Evolutionary conservation across 2,113 vertebrate genomes (phyloP).

Genomic region (Mixornis gularis): DNA sequence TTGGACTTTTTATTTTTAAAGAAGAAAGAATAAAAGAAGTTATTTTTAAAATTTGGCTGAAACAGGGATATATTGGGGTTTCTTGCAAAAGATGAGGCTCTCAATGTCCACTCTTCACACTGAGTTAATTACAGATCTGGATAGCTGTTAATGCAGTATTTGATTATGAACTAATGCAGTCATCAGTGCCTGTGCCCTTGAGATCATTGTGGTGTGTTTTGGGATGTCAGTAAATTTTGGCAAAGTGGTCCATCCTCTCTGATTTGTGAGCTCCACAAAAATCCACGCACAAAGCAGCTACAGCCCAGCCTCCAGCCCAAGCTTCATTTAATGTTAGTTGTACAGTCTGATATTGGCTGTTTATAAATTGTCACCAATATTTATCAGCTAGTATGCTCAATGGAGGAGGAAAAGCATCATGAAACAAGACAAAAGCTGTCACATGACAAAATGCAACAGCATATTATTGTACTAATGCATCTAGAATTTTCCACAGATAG

Average conservation of each 20-base stretch:
- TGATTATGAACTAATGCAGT: neutral
- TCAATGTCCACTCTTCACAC: neutral
- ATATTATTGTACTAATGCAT: neutral
- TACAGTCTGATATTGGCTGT: neutral
- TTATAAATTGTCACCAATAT: neutral
- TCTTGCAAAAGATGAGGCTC: neutral
- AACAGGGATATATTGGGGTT: neutral
- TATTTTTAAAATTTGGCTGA: neutral
- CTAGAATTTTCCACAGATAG: neutral
- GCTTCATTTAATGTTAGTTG: neutral
- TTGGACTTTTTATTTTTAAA: neutral
- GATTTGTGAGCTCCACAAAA: neutral
- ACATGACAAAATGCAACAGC: neutral
- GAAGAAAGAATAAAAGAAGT: neutral
- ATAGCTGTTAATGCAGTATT: neutral
- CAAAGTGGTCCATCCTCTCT: neutral
- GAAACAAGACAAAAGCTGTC: neutral
- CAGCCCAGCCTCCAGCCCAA: neutral
- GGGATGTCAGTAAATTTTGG: neutral
- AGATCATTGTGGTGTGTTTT: neutral
- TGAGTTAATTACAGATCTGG: neutral
- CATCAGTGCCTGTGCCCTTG: neutral
- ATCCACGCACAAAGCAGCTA: accelerated
- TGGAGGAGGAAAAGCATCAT: neutral
- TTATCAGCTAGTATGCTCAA: neutral